Base-by-base conservation (phyloP, 2,113 vertebrate genomes). In the Thryonomys swinderianus region DNA sequence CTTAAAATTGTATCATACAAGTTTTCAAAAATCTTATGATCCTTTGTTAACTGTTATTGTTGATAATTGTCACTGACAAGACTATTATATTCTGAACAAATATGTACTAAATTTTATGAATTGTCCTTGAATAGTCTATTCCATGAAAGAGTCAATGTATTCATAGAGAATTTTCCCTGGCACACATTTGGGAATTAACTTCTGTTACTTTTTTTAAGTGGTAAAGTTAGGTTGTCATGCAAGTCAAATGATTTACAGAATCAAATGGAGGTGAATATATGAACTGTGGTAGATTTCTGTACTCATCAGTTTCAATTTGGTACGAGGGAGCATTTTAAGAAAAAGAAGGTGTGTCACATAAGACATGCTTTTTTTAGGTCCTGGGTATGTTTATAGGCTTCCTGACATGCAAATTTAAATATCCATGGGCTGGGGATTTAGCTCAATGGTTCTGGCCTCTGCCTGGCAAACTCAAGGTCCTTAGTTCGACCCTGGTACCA, bases 31-130 rank as follows among this genome's bases (percentile, higher is more conserved):
- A 91, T 9, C 88, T 3, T 73, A 67, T 73, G 66, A 82, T 86
- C 37, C 13, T 88, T 85, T 42, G 21, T 76, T 80, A 89, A 74
- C 5, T 84, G 48, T 90, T 25, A 94, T 45, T 51, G 18, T 74
- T 62, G n/a, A 88, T 95, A 86, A 73, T 53, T 79, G 13, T 45
- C 85, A 51, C 59, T 95, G 85, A 86, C 27, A 92, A 71, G 20
- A 84, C 67, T 30, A 23, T 34, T 80, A 17, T 92, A 69, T 45
- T 90, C 66, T 66, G 37, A 87, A 82, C 10, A 80, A 87, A 5
- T 85, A 71, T 69, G 93, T 93, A 61, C 92, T 95, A 8, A 0
- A 88, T 23, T 81, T 82, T 92, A 30, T 71, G 37, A 7, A 27
- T 91, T 78, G 25, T 27, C 74, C 7, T 94, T 85, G 20, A 84